Percentiles rank a stretch among this genome's conserved stretches.
Evolutionary conservation across 2,888 invertebrate species (phyloP).

Genomic region (Eristalinus sepulchralis): DNA sequence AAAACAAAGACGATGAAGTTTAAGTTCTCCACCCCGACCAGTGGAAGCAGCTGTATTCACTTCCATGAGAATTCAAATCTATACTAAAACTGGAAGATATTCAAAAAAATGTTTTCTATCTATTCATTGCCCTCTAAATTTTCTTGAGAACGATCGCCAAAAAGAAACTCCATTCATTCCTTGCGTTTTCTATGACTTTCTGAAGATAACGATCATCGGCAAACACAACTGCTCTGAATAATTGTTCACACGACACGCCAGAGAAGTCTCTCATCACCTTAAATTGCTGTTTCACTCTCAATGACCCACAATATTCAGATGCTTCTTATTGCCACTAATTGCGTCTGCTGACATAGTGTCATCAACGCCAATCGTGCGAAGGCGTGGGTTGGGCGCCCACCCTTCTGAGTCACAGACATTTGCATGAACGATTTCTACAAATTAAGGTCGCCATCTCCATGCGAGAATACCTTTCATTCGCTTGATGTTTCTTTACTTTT

Average conservation of each 20-base stretch:
- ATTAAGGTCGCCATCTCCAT: background rate
- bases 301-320: constrained; percentile 13
- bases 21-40: no score
- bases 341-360: constrained; percentile 11
- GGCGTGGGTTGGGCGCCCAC: constrained; percentile 13
- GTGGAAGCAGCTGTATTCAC: no score
- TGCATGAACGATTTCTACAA: background rate
- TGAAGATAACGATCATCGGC: background rate
- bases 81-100: no score
- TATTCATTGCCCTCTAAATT: no score
- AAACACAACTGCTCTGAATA: background rate
- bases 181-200: background rate
- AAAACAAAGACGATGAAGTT: no score
- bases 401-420: constrained; percentile 5
- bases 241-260: background rate
- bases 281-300: constrained; percentile 10
- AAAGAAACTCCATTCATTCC: background rate
- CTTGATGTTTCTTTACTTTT: background rate
- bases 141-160: no score
- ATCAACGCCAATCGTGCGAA: background rate
- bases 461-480: background rate
- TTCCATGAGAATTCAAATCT: no score
- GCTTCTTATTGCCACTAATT: constrained; percentile 5
- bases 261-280: background rate
- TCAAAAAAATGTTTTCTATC: no score